Conservation (phyloP, 2,113 vertebrate genomes). For the Rhizomys pruinosus region DNA sequence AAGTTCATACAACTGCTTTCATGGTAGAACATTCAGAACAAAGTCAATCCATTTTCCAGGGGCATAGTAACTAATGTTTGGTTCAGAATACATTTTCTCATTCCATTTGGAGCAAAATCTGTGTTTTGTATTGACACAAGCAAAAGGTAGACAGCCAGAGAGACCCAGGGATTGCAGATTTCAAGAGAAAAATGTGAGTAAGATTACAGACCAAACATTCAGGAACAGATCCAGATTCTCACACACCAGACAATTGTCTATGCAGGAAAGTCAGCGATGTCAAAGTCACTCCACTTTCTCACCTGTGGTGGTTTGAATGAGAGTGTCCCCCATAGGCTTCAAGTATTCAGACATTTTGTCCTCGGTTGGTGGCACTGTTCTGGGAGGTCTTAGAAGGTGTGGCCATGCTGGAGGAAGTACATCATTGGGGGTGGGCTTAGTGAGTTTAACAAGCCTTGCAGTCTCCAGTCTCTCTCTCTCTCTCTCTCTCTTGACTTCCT, state of each 20-base stretch:
- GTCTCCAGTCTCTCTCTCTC: no score
- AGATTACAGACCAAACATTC: background rate
- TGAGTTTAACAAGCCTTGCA: no score
- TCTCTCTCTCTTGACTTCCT: no score
- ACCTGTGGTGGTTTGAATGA: no score
- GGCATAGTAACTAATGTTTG: background rate
- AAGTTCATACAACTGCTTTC: background rate
- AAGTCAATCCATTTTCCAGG: background rate
- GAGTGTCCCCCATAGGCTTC: no score
- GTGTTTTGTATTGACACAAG: background rate
- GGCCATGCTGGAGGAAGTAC: no score
- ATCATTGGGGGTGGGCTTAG: no score
- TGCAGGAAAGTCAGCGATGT: accelerated
- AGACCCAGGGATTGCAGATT: background rate
- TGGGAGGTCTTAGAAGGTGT: no score
- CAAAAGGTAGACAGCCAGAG: background rate
- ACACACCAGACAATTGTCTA: background rate
- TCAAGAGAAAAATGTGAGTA: background rate
- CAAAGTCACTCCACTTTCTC: accelerated
- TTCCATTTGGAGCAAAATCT: background rate
- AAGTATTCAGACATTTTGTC: no score
- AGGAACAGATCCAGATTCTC: background rate
- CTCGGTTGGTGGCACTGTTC: no score
- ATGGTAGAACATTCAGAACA: background rate
- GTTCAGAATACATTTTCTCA: no score